phyloP scores from a whole-genome alignment of 2,888 invertebrate species.

The Sinopyrophorus schimmeli region DNA sequence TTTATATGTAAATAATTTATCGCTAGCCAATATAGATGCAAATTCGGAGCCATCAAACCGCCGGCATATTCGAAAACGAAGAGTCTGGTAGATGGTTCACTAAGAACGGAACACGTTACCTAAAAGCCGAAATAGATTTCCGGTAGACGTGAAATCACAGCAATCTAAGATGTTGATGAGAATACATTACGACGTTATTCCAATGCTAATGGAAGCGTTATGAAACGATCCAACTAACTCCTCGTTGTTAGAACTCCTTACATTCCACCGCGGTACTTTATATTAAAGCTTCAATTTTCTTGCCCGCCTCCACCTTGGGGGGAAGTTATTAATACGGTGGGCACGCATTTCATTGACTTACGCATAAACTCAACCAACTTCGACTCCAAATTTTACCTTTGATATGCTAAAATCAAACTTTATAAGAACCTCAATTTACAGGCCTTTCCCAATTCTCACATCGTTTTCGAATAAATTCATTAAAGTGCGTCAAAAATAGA shows the following conservation, averaged over 20 bases:
- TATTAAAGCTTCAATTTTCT: constrained; percentile 20
- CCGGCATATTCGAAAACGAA: too few species aligned
- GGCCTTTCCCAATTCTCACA: too few species aligned
- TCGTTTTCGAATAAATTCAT: too few species aligned
- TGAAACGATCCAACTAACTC: constrained; percentile 27
- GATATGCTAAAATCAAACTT: constrained; percentile 12
- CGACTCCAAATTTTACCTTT: constrained; percentile 1
- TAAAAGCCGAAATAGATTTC: constrained; percentile 31
- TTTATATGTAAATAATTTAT: constrained; percentile 27
- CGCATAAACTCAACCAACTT: constrained; percentile 17
- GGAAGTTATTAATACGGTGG: constrained; percentile 21
- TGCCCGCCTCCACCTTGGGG: constrained; percentile 7
- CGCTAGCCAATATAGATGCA: constrained; percentile 30
- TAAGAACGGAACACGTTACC: constrained; percentile 29
- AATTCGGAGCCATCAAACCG: constrained; percentile 27
- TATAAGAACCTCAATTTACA: too few species aligned
- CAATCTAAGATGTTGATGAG: constrained; percentile 33
- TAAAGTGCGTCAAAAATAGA: too few species aligned
- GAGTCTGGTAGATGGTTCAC: constrained; percentile 22
- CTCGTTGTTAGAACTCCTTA: constrained; percentile 28
- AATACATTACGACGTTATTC: constrained; percentile 29
- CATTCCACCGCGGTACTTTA: constrained; percentile 23
- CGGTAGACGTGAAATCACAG: constrained; percentile 26
- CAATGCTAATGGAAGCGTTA: constrained; percentile 32
- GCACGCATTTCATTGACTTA: constrained; percentile 12